Conservation (phyloP, 2,888 invertebrate genomes). For the Glyphotaelius pellucidus region DNA sequence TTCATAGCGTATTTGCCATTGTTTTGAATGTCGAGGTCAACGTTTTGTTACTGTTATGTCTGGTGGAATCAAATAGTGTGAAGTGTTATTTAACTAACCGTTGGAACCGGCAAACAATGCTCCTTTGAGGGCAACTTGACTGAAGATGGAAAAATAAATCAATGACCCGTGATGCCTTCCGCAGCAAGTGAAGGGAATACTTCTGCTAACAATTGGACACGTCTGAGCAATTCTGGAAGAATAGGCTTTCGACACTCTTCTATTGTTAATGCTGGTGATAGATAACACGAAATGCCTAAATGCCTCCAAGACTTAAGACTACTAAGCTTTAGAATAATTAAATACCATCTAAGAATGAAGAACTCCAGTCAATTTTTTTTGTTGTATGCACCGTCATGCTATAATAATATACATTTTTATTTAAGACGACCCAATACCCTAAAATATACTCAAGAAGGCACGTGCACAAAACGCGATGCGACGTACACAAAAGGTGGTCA, state of each 20-base stretch:
- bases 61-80: neutral
- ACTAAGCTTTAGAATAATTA: too few species aligned
- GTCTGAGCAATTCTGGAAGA: neutral
- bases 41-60: slow-evolving; percentile 27
- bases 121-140: slow-evolving; percentile 14
- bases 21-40: slow-evolving; percentile 43
- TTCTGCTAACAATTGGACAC: slow-evolving; percentile 4
- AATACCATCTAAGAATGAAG: too few species aligned
- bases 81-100: slow-evolving; percentile 12
- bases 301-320: too few species aligned
- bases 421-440: too few species aligned
- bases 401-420: too few species aligned
- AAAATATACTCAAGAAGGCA: too few species aligned
- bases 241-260: neutral
- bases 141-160: neutral
- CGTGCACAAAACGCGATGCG: too few species aligned
- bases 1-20: neutral
- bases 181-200: neutral
- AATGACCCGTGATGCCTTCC: slow-evolving; percentile 26
- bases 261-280: neutral
- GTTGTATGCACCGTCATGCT: too few species aligned
- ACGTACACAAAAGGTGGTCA: too few species aligned
- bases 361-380: too few species aligned
- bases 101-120: slow-evolving; percentile 3
- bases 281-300: neutral